Base-by-base conservation (phyloP, 2,888 invertebrate species). In the Amitus sp. region DNA sequence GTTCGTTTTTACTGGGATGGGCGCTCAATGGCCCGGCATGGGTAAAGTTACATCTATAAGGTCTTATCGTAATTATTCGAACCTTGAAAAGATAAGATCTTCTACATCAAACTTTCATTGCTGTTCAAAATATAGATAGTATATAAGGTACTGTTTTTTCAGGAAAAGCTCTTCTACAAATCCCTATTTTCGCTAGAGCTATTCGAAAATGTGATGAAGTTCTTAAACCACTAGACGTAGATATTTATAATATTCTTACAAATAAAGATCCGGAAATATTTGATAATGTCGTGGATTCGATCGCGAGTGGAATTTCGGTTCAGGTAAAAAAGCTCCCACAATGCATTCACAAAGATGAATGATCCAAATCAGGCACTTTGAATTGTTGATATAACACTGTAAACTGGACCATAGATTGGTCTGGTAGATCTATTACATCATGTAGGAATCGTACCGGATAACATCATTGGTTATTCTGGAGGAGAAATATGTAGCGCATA, bases 401-500 rank as follows among this genome's bases (percentile, higher is more conserved):
- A 7, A 23, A 23, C 12, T 17, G 3, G 3, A 28, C 20, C 58
- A 19, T 19, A 80, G 87, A 87, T 90, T 47, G 90, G 88, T 13
- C 77, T 90, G 15, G 86, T 88, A 1, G 91, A 92, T 74, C 76
- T 90, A 13, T 78, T 93, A 12, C 79, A 72, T 43, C 79, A 83
- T 3, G 70, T 87, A 10, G 89, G 88, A n/a, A 84, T 92, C 10
- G 81, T 82, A 30, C 89, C 91, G 1, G 91, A 92, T 79, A 88
- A 89, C 10, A 87, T 92, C 57, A 87, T 92, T 58, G 95, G 98
- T 1, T 96, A 97, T 82, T 96, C 96, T 6, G 93, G 95, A 0
- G 98, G 98, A 17, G 98, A 98, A 81, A 84, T 98, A 4, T 96
- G 94, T 0, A 97, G 98, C 81, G 96, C 94, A 0, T 98, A 98